Conservation (phyloP, 2,888 invertebrate genomes). For the Agrochola lychnidis region DNA sequence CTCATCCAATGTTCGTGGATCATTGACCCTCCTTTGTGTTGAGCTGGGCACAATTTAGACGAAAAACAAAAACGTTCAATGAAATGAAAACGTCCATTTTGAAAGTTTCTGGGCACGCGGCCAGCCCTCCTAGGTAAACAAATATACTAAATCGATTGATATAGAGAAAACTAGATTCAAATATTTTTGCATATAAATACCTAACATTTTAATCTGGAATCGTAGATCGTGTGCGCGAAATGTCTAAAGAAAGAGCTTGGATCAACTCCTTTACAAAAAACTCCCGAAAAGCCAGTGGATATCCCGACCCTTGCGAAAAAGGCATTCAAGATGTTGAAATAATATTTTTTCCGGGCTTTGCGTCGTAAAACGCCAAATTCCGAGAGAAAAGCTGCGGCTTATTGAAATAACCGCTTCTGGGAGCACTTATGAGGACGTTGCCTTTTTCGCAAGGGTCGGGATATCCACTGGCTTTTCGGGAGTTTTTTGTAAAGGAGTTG, state of each 20-base stretch:
- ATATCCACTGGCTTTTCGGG: not conserved
- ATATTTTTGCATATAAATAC: constrained; percentile 8
- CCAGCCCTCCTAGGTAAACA: constrained; percentile 31
- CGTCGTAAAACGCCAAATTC: constrained; percentile 8
- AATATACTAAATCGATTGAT: constrained; percentile 23
- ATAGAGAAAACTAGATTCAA: constrained; percentile 8
- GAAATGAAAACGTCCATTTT: constrained; percentile 19
- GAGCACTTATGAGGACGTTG: constrained; percentile 36
- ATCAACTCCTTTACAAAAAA: too few species aligned
- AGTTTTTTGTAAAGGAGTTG: constrained; percentile 9
- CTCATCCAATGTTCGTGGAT: constrained; percentile 58
- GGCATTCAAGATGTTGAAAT: not conserved
- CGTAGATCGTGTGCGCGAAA: not conserved
- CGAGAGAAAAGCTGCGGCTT: not conserved
- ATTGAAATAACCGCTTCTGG: constrained; percentile 26
- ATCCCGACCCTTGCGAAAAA: too few species aligned
- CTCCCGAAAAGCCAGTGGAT: too few species aligned
- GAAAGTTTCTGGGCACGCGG: constrained; percentile 37
- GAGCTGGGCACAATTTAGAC: constrained; percentile 16
- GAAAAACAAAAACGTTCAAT: constrained; percentile 37
- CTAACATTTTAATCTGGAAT: constrained; percentile 3
- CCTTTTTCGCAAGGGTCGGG: not conserved
- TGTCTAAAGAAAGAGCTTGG: not conserved
- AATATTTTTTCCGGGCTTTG: constrained; percentile 5
- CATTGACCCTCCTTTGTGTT: constrained; percentile 60